Base-by-base conservation (phyloP, 2,797 vertebrate genomes). In the Harpagifer antarcticus region DNA sequence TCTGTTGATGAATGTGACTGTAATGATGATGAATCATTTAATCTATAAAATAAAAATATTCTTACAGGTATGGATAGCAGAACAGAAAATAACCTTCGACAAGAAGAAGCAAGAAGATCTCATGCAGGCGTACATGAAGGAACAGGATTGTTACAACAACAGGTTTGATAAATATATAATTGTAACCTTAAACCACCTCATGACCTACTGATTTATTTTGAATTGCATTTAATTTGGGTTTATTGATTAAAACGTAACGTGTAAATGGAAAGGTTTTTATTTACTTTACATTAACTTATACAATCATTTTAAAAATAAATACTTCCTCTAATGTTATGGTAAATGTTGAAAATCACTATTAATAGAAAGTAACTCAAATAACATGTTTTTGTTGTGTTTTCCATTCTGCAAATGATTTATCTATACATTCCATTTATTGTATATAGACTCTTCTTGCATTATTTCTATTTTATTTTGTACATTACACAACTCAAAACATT, bases 91-190 rank as follows among this genome's bases (percentile, higher is more conserved):
- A 79, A 97, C 95, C 0, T 99, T 97, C 78, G 98, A 99, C 43
- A 99, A 98, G 93, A 98, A 94, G 89, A 99, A 98, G 89, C 98
- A 99, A 87, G 98, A 99, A 88, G 98, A 99, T 37, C 93, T 99
- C 72, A 98, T 99, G 97, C 96, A 97, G 79, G 97, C 98, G 0
- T 99, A 99, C 68, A 80, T 99, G 82, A 99, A 99, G 90, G 98
- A 99, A 79, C 98, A 99, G 91, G 98, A 99, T 9, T 97, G 94
- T 0, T 99, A 99, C 89, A 97, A 99, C 92, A 99, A 99, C 88
- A 97, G 98, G 98, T 98, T 9, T 52, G 70, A 73, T 57, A 9
- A 56, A 53, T 47, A 9, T 14, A 9, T 42, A 64, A 4, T 37
- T 31, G 0, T 58, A 63, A 11, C 19, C 3, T 50, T 4, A 1